Evolutionary conservation across 2,797 vertebrate genomes (phyloP), one percentile per base, ranked within the genome.

Genomic region (Pseudomugil gertrudae): DNA sequence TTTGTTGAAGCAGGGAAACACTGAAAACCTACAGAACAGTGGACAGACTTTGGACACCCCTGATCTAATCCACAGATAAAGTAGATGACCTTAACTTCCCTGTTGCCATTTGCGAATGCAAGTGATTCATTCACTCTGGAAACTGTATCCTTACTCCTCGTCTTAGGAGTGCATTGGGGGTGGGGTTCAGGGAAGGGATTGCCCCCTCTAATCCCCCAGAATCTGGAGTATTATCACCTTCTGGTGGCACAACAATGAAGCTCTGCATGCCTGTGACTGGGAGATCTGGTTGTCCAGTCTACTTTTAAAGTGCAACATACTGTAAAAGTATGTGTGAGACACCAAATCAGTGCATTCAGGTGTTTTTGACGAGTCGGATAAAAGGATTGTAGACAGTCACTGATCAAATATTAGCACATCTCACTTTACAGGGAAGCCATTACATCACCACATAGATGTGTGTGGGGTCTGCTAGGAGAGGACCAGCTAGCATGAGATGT

Each of bases 201-300:
- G 66, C 83, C 84, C 82, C 19, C 4, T 54, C 55, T 87, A 83
- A 88, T 73, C 78, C 60, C 56, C 52, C 51, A 64, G 63, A 75
- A 79, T 84, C 67, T 71, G 30, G 51, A 72, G 72, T 68, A 64
- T 92, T 87, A 80, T 80, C 84, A 79, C 80, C 68, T 45, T 21
- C 14, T 23, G 27, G 57, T 81, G 55, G 40, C 54, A 71, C 54
- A 55, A 83, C 60, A 77, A 40, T 53, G 63, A 17, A 56, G 66
- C 57, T 67, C 63, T 61, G 38, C 15, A 5, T 55, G 40, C 32
- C 23, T 33, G 51, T 48, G 55, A 45, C 36, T 51, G 60, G 26
- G 19, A 55, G 17, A 40, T 67, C 29, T 50, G 40, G 26, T 35
- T 29, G 38, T 38, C 62, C 21, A 17, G n/a, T 65, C 60, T 27